phyloP scores from a whole-genome alignment of 1,140 invertebrate genomes.

The Papilio xuthus region DNA sequence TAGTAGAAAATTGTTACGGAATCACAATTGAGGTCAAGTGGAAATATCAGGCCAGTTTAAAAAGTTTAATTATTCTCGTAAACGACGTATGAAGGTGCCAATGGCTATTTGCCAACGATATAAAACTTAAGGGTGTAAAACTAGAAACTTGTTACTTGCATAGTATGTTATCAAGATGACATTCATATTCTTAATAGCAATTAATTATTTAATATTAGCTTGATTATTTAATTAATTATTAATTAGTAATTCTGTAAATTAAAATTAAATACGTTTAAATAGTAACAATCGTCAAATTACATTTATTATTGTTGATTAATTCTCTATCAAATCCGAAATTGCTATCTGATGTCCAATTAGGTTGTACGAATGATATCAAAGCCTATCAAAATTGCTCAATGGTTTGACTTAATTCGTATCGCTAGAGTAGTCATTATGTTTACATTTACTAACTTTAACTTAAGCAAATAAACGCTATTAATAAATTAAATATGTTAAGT shows the following conservation, averaged over 20 bases:
- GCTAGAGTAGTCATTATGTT: background rate
- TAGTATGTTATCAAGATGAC: too few species aligned
- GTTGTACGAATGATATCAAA: constrained; percentile 21
- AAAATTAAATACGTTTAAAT: background rate
- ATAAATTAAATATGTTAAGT: background rate
- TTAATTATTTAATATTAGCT: too few species aligned
- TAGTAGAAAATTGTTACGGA: constrained; percentile 52
- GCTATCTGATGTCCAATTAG: constrained; percentile 14
- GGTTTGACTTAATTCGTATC: constrained; percentile 9
- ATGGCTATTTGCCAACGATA: background rate
- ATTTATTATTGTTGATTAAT: constrained; percentile 14
- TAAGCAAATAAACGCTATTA: constrained; percentile 6
- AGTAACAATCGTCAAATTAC: background rate
- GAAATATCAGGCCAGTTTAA: constrained; percentile 73
- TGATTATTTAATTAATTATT: too few species aligned
- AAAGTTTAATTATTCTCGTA: constrained; percentile 79
- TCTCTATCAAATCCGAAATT: constrained; percentile 20
- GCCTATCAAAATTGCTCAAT: constrained; percentile 22
- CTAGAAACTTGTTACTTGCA: background rate
- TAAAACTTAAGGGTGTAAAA: background rate
- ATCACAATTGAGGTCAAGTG: constrained; percentile 68
- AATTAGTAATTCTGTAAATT: too few species aligned
- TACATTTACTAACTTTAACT: constrained; percentile 14
- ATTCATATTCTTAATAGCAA: too few species aligned
- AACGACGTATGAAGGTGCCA: constrained; percentile 70